Base-by-base conservation (phyloP, 2,797 vertebrate genomes). In the Urophycis tenuis region DNA sequence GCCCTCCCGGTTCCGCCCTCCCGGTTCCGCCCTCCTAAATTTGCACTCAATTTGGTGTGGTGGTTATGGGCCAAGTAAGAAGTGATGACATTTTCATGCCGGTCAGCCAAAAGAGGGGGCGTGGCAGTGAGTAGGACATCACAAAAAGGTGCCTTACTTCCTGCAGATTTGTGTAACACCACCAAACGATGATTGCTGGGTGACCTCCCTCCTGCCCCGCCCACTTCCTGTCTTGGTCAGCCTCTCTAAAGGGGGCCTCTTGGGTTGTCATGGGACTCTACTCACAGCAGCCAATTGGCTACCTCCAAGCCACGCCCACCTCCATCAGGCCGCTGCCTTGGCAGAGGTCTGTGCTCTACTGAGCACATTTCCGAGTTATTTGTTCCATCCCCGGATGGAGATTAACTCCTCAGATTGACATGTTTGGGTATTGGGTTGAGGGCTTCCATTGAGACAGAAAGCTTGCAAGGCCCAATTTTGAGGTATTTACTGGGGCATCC, bases 401-500 rank as follows among this genome's bases (percentile, higher is more conserved):
- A 79, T 82, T 75, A 80, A 76, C 4, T 60, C 60, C 35, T 10
- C 10, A 82, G 49, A 53, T 71, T 71, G n/a, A 78, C 14, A 53
- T 72, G 34, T 29, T 35, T 72, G 31, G 19, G 4, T 25, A 64
- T 77, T 73, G 72, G 74, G 80, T 79, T 88, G 76, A 83, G 83
- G 71, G 79, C 77, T 33, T 81, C 10, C 53, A 79, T 77, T 75
- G 11, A 71, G 30, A 77, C 9, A 5, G 35, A 87, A 45, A 25
- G 10, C 71, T 33, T 33, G 74, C 71, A 83, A 77, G 5, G 69
- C 17, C 73, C 77, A 74, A 74, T 87, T 84, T 85, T 45, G 83
- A 84, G 79, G 45, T 77, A 82, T 81, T 85, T 84, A 76, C 77
- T 29, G 25, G 80, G 78, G 84, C 82, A 73, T 71, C 73, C 83